These are phyloP conservation scores for Corvus hawaiiensis DNA, from an alignment of 2,113 vertebrate species.

Conservation along the genomic window DNA sequence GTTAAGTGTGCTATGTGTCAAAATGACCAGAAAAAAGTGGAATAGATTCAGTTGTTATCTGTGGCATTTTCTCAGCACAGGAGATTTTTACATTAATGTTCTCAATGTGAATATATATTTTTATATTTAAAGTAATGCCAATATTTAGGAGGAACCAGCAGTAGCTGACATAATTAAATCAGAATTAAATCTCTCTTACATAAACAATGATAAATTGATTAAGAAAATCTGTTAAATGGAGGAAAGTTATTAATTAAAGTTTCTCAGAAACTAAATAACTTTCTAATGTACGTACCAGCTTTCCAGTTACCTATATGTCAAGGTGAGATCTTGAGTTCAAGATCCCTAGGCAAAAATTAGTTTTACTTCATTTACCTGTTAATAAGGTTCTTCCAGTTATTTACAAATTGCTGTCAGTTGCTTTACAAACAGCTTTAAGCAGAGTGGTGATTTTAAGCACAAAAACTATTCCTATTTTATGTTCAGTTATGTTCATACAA, in stretches of 20 bases:
- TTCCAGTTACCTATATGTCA: neutral
- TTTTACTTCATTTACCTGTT: neutral
- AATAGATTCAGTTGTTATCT: neutral
- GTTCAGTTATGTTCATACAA: neutral
- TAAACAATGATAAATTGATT: neutral
- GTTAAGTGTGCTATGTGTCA: neutral
- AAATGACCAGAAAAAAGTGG: neutral
- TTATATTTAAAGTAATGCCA: neutral
- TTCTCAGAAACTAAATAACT: neutral
- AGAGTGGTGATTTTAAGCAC: neutral
- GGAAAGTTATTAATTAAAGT: neutral
- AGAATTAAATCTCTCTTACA: neutral
- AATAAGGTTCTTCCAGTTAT: neutral
- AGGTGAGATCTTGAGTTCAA: neutral
- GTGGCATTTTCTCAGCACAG: conserved; percentile 11
- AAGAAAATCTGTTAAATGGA: neutral
- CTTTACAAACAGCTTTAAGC: conserved; percentile 1
- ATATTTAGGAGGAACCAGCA: neutral
- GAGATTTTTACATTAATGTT: neutral
- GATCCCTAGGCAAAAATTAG: neutral
- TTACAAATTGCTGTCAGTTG: neutral
- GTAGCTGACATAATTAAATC: neutral
- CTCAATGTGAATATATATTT: neutral
- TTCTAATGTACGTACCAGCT: neutral
- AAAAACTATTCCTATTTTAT: neutral